Evolutionary conservation across 2,888 invertebrate species (phyloP), one percentile per base, ranked within the genome.

Genomic region (Caenorhabditis virilis): DNA sequence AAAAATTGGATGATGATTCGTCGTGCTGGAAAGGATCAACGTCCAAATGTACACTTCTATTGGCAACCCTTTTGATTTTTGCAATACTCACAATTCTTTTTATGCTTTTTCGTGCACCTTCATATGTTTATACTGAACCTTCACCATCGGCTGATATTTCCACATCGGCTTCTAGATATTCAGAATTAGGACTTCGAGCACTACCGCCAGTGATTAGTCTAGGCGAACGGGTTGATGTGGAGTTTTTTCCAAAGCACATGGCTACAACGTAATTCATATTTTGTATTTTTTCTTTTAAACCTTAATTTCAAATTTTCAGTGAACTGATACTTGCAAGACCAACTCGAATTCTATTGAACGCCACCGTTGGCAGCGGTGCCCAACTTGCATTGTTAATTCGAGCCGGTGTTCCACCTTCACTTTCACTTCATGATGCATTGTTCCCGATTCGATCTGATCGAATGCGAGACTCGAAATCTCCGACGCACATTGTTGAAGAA

Each of bases 381-480:
- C 79, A 84, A 42, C 66, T 97, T 84, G 97, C 94, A 39, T 91
- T 97, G 16, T 95, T 97, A 84, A 95, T 93, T 1, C 88, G 95
- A 75, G 88, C 93, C 78, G 95, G 61, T 4, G 70, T 69, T 41
- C 87, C 94, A 56, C 97, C 97, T 3, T 93, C 95, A 2, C 93
- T 95, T 83, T 94, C 95, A 27, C 92, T 94, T 84, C 94, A 95
- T 85, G 94, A 97, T 85, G 92, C 95, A 82, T 55, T 71, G n/a
- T 67, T 70, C 20, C 72, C 80, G n/a, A 62, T 82, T 23, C 55
- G 69, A 4, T 74, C 76, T 2, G 74, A 78, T 42, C 39, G 66
- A 20, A 60, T 66, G 22, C 55, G 54, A 13, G 55, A 48, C 13
- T 26, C 48, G 1, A 26, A 25, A 43, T 54, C 55, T 3, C 50